Evolutionary conservation across 2,113 vertebrate genomes (phyloP).

Genomic region (Gallinago jamesoni): DNA sequence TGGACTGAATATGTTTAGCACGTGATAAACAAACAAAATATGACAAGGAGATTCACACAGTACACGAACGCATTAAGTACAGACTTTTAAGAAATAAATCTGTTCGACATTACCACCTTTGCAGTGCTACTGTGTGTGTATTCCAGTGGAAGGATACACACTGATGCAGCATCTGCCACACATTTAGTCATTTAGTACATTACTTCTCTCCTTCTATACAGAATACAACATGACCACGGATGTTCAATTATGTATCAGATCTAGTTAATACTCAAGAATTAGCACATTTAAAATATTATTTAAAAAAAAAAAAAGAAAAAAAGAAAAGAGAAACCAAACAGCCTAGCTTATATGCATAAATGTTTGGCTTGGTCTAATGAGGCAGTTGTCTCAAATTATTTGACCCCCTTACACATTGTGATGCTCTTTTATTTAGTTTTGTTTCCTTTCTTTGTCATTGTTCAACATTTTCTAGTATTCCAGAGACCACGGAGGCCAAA

Average conservation of each 20-base stretch:
- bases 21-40: constrained; percentile 32
- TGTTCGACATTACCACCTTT: constrained; percentile 43
- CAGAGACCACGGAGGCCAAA: constrained; percentile 65
- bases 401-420: neutral
- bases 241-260: neutral
- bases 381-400: constrained; percentile 36
- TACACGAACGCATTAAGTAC: neutral
- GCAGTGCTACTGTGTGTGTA: constrained; percentile 31
- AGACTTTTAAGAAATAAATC: constrained; percentile 61
- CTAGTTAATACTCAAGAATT: neutral
- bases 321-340: neutral
- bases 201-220: neutral
- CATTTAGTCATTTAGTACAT: constrained; percentile 29
- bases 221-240: neutral
- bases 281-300: neutral
- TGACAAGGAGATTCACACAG: constrained; percentile 50
- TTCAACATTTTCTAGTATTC: constrained; percentile 62
- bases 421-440: constrained; percentile 61
- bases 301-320: neutral
- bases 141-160: constrained; percentile 17
- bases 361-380: constrained; percentile 2
- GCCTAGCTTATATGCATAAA: neutral
- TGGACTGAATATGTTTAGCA: constrained; percentile 44
- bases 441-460: constrained; percentile 52
- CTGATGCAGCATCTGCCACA: constrained; percentile 22